phyloP scores from a whole-genome alignment of 1,140 invertebrate genomes.

The Nixonia krombeini region DNA sequence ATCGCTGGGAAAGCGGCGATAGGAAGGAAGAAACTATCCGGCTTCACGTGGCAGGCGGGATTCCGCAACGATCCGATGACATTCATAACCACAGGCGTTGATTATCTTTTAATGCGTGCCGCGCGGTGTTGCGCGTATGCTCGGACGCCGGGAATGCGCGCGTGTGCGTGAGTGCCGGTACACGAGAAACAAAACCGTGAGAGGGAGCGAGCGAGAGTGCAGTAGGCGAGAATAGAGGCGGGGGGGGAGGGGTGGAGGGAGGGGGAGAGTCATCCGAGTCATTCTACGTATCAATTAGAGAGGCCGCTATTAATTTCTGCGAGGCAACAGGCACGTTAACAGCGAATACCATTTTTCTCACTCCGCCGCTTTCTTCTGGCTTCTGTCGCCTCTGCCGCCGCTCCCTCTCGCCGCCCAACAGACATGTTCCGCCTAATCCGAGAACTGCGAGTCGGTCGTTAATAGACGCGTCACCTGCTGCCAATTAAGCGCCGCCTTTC shows the following conservation, averaged over 20 bases:
- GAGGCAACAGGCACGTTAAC: conserved; percentile 54
- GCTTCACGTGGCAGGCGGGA: too few species aligned
- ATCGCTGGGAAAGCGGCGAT: too few species aligned
- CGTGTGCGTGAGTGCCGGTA: conserved; percentile 10
- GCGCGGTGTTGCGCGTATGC: background rate
- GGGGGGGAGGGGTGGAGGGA: conserved; percentile 5
- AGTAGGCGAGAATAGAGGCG: conserved; percentile 7
- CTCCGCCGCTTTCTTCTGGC: background rate
- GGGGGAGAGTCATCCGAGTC: conserved; percentile 31
- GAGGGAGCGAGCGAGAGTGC: conserved; percentile 16
- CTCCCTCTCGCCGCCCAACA: conserved; percentile 22
- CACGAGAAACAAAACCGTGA: conserved; percentile 28
- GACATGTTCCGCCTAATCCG: conserved; percentile 48
- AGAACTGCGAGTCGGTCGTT: conserved; percentile 49
- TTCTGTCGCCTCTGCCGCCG: conserved; percentile 8
- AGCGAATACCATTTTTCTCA: conserved; percentile 54
- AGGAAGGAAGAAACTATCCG: too few species aligned
- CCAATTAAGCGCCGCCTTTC: conserved; percentile 52
- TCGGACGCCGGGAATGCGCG: too few species aligned
- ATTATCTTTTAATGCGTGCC: conserved; percentile 40
- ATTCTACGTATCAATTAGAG: conserved; percentile 62
- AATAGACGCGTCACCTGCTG: conserved; percentile 58
- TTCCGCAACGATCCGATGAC: background rate
- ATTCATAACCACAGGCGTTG: conserved; percentile 9
- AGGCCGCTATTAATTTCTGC: conserved; percentile 58